Percentiles rank a stretch among this genome's conserved stretches.
Evolutionary conservation across 2,888 invertebrate genomes (phyloP).

Genomic region (Zelleria hepariella): DNA sequence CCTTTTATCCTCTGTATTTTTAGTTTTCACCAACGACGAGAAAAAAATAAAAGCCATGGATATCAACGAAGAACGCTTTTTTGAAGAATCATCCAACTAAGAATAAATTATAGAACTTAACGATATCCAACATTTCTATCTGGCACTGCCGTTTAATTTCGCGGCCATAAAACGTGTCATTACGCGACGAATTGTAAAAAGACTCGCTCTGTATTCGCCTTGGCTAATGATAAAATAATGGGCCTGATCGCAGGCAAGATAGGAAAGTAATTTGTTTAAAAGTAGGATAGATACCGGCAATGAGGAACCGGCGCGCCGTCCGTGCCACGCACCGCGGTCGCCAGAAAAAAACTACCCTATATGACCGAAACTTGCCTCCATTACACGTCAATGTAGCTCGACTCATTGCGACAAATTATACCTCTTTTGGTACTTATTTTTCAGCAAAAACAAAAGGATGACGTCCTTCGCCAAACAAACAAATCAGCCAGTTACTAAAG

Average conservation of each 20-base stretch:
- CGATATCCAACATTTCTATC: background rate
- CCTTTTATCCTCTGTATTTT: too few species aligned
- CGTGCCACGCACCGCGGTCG: background rate
- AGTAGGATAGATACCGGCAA: constrained; percentile 41
- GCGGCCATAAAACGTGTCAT: constrained; percentile 22
- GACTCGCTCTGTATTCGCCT: constrained; percentile 48
- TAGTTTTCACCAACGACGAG: too few species aligned
- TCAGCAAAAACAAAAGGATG: background rate
- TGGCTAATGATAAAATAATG: constrained; percentile 68
- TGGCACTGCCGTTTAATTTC: background rate
- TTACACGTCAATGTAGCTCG: constrained; percentile 31
- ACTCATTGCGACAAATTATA: constrained; percentile 27
- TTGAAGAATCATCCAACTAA: too few species aligned
- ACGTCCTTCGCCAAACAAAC: background rate
- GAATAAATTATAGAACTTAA: background rate
- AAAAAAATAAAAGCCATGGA: too few species aligned
- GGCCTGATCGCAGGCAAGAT: constrained; percentile 63
- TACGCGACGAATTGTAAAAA: constrained; percentile 39
- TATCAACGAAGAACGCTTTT: too few species aligned
- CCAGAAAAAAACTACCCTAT: constrained; percentile 58
- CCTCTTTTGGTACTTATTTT: constrained; percentile 34
- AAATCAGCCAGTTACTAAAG: background rate
- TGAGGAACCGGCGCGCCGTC: background rate
- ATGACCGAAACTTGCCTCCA: constrained; percentile 42
- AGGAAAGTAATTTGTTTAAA: constrained; percentile 69